phyloP scores from a whole-genome alignment of 2,113 vertebrate genomes.

The Xiphophorus maculatus region DNA sequence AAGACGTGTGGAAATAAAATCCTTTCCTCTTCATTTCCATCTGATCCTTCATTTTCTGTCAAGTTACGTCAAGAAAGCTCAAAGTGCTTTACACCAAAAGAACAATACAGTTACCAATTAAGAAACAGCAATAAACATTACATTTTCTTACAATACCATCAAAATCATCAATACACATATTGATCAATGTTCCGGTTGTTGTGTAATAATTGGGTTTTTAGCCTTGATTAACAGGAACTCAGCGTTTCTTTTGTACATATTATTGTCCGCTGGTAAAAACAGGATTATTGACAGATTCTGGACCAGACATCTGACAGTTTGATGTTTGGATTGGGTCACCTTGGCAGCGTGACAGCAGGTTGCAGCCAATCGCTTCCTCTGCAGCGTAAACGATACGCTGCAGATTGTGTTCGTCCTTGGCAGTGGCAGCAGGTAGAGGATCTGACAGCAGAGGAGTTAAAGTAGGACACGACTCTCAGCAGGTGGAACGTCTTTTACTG shows the following conservation, averaged over 20 bases:
- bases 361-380: conserved; percentile 1
- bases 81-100: too few relatives aligned
- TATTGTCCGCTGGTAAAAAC: background rate
- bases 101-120: too few relatives aligned
- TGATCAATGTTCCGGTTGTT: too few relatives aligned
- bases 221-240: too few relatives aligned
- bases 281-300: background rate
- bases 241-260: background rate
- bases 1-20: background rate
- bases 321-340: background rate
- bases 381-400: background rate
- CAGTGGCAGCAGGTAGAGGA: background rate
- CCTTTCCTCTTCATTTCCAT: background rate
- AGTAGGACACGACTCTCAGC: background rate
- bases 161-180: too few relatives aligned
- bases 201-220: too few relatives aligned
- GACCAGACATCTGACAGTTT: background rate
- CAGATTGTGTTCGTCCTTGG: background rate
- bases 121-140: background rate
- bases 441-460: background rate
- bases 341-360: background rate
- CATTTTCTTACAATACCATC: too few relatives aligned
- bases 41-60: too few relatives aligned
- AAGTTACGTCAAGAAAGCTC: too few relatives aligned
- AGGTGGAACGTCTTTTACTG: background rate